These are phyloP conservation scores for Desmophyllum pertusum DNA, from an alignment of 92 coral and sea anemone species.

Conservation along the genomic window DNA sequence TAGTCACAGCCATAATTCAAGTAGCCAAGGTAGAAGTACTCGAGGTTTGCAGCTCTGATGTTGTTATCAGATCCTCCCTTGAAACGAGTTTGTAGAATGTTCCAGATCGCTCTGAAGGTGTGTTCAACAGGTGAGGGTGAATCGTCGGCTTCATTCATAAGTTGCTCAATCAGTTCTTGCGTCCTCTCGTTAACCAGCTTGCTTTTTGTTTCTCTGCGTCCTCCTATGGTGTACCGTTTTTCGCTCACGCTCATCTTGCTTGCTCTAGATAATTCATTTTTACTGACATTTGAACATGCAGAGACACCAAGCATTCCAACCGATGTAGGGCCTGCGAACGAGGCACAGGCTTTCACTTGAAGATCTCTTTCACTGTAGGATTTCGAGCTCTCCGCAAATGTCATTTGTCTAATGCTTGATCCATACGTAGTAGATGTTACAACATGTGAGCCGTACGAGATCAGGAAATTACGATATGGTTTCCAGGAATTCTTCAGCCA, in stretches of 20 bases:
- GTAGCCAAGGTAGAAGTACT: background rate
- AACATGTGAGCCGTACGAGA: slow-evolving; percentile 39
- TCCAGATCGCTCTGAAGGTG: slow-evolving; percentile 48
- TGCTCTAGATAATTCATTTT: background rate
- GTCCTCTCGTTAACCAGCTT: slow-evolving; percentile 25
- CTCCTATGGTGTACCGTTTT: slow-evolving; percentile 27
- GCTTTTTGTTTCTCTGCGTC: slow-evolving; percentile 29
- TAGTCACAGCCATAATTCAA: background rate
- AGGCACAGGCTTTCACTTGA: slow-evolving; percentile 41
- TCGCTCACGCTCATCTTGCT: background rate
- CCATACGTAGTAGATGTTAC: slow-evolving; percentile 14
- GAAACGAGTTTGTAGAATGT: slow-evolving; percentile 19
- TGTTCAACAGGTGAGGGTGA: slow-evolving; percentile 15
- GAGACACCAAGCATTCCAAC: background rate
- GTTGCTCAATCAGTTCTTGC: slow-evolving; percentile 24
- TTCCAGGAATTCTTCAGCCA: slow-evolving; percentile 36
- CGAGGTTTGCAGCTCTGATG: background rate
- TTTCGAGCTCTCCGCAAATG: slow-evolving; percentile 22
- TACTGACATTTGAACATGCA: slow-evolving; percentile 18
- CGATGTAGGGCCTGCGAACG: slow-evolving; percentile 16
- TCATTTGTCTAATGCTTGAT: slow-evolving; percentile 32
- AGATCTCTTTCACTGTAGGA: slow-evolving; percentile 15
- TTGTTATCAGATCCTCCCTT: background rate
- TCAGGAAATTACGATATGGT: slow-evolving; percentile 15
- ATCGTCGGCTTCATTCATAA: slow-evolving; percentile 30